phyloP scores from a whole-genome alignment of 2,888 invertebrate genomes.

The Ellobium chinense region DNA sequence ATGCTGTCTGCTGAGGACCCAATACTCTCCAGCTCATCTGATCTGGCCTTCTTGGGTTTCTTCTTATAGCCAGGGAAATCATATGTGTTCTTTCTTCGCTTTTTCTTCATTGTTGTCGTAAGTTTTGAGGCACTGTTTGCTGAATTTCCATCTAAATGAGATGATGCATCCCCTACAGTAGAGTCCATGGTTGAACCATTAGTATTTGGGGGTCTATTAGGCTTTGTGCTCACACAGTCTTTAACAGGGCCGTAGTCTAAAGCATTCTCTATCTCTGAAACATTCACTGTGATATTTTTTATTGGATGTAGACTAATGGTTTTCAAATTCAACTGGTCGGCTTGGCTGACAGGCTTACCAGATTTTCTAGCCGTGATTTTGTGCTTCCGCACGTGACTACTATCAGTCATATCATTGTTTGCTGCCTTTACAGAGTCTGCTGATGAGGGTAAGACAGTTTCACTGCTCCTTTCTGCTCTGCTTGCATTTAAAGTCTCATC shows the following conservation, averaged over 20 bases:
- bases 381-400: not conserved
- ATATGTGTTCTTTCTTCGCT: conserved; percentile 48
- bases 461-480: not conserved
- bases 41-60: conserved; percentile 36
- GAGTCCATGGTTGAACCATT: conserved; percentile 10
- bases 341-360: conserved; percentile 49
- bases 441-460: conserved; percentile 10
- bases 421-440: conserved; percentile 15
- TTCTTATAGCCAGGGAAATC: conserved; percentile 53
- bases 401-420: not conserved
- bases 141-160: not conserved
- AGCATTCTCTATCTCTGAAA: conserved; percentile 56
- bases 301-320: conserved; percentile 58
- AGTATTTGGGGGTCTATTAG: conserved; percentile 3
- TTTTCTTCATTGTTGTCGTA: conserved; percentile 38
- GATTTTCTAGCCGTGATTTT: conserved; percentile 48
- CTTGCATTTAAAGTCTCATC: not conserved
- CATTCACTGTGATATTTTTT: conserved; percentile 54
- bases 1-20: conserved; percentile 41
- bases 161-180: not conserved
- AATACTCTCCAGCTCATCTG: conserved; percentile 17
- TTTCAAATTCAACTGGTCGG: conserved; percentile 48
- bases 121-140: conserved; percentile 14
- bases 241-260: conserved; percentile 43
- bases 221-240: conserved; percentile 5